Base-by-base conservation (phyloP, 2,888 invertebrate genomes). In the Campoplex capitator region DNA sequence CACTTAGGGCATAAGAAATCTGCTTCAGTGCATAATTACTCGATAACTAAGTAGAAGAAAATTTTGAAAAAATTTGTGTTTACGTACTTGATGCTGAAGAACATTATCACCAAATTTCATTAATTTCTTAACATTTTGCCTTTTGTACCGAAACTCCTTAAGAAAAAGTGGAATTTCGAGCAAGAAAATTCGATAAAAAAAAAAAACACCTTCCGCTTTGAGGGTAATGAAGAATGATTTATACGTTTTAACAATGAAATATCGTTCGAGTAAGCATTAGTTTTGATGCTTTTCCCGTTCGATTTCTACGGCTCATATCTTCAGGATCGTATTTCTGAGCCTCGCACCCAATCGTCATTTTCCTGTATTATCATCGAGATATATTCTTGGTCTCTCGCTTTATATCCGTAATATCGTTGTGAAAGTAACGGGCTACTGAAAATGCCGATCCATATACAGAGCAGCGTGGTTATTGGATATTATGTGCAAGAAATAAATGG, bases 391-490 rank as follows among this genome's bases (percentile, higher is more conserved):
- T 84, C 82, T 87, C 87, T 87, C 87, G 71, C 75, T 87, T 88
- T 78, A 77, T 86, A 88, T 89, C 82, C 76, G 85, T 71, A 83
- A 89, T 89, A 87, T 90, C 86, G n/a, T 92, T 45, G 74, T 77
- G 51, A 91, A 92, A 93, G 92, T 93, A 92, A 92, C 91, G 91
- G 92, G 54, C 92, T 91, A 92, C 91, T 93, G 91, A 92, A 89
- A 93, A 91, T 91, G 90, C 90, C 92, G 92, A 92, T 93, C 92
- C 93, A 93, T 92, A 75, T 70, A 70, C 73, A 38, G 82, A 84
- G 71, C 56, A 93, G 92, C 92, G 90, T 92, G 91, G 92, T 92
- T 93, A 92, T 93, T 93, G 92, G 92, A 91, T 91, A 91, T 90
- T 91, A 90, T 90, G 85, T 88, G 88, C 67, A 62, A 88, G 83